phyloP scores from a whole-genome alignment of 2,797 vertebrate genomes.

The Euphonia xanthogaster region DNA sequence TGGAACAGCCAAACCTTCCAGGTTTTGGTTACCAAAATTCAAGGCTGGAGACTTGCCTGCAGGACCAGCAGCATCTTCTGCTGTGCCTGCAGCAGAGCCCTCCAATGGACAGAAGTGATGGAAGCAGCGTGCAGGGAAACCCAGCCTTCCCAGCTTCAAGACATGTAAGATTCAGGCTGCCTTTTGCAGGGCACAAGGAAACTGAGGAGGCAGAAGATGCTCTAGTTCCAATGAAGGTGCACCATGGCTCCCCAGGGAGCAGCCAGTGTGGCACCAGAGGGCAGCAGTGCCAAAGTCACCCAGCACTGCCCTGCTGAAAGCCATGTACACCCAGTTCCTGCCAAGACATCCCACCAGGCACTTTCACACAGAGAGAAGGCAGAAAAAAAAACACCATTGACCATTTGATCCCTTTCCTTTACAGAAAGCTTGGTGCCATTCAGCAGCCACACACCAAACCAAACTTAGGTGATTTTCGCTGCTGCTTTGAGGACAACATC shows the following conservation, averaged over 20 bases:
- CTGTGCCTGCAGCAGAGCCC: neutral
- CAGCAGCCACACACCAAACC: neutral
- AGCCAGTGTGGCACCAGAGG: neutral
- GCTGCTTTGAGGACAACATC: neutral
- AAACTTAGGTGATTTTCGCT: neutral
- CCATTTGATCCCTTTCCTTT: neutral
- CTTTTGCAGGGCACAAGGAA: neutral
- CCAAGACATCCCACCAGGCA: neutral
- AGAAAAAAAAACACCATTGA: neutral
- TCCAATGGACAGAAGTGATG: neutral
- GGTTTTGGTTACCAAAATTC: neutral
- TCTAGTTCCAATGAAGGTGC: neutral
- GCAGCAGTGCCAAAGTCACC: slow-evolving; percentile 59
- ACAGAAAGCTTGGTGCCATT: neutral
- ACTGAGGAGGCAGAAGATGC: neutral
- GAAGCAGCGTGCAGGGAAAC: neutral
- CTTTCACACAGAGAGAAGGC: accelerated
- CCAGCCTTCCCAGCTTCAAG: neutral
- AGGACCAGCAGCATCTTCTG: neutral
- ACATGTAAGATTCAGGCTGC: accelerated
- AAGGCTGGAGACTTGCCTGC: neutral
- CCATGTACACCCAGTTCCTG: neutral
- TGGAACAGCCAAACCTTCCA: neutral
- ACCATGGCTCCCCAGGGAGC: neutral
- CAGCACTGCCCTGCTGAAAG: neutral